Evolutionary conservation across 92 coral and sea anemone species (phyloP).

Genomic region (Porites evermanni): DNA sequence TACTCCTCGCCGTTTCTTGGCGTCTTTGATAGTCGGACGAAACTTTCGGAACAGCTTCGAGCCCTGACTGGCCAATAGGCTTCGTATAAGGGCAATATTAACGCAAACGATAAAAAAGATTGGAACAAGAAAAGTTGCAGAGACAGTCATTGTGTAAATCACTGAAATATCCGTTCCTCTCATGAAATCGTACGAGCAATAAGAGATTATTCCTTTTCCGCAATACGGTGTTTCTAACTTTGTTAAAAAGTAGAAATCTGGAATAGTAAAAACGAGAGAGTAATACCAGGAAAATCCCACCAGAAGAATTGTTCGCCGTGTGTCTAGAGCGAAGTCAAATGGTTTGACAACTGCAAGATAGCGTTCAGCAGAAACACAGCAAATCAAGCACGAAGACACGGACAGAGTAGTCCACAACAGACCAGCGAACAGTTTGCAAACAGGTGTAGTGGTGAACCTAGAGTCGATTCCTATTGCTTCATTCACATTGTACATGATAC

Average conservation of each 20-base stretch:
- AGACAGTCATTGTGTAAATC: conserved; percentile 53
- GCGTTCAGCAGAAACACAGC: conserved; percentile 89
- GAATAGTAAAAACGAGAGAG: conserved; percentile 72
- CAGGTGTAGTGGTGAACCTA: conserved; percentile 41
- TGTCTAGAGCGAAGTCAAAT: conserved; percentile 74
- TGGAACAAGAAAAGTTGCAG: conserved; percentile 80
- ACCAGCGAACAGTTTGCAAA: conserved; percentile 79
- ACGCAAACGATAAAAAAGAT: conserved; percentile 64
- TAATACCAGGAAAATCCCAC: conserved; percentile 85
- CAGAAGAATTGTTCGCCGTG: conserved; percentile 70
- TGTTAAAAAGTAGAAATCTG: conserved; percentile 80
- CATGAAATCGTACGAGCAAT: conserved; percentile 67
- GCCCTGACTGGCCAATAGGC: conserved; percentile 53
- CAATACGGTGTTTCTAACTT: conserved; percentile 55
- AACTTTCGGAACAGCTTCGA: conserved; percentile 39
- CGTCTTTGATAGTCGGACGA: neutral
- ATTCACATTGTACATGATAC: conserved; percentile 78
- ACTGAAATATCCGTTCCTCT: conserved; percentile 66
- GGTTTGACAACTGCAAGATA: conserved; percentile 92
- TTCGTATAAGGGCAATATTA: conserved; percentile 69
- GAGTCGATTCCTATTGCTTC: conserved; percentile 73
- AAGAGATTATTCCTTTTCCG: conserved; percentile 59
- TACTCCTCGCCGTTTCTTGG: conserved; percentile 57
- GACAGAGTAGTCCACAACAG: conserved; percentile 73
- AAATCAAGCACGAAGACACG: conserved; percentile 74